Percentiles rank a stretch among this genome's conserved stretches.
These are phyloP conservation scores for Caenorhabditis macrosperma DNA, from an alignment of 2,888 invertebrate genomes.

Conservation along the genomic window DNA sequence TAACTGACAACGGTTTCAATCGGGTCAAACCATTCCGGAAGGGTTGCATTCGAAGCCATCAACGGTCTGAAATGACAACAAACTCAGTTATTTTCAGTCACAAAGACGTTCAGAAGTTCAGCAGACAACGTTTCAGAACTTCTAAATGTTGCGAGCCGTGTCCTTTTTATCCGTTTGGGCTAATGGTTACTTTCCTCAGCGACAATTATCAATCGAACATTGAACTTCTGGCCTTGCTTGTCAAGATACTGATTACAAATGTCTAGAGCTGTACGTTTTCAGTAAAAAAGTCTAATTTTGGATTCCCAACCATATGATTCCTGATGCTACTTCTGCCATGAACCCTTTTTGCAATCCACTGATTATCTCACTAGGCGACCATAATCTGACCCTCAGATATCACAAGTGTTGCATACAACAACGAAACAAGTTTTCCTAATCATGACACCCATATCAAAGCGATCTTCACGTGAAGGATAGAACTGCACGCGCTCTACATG, in stretches of 20 bases:
- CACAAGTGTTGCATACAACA: not conserved
- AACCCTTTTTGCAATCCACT: too few species aligned
- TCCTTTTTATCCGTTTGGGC: not conserved
- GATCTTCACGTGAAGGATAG: constrained; percentile 41
- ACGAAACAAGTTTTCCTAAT: constrained; percentile 17
- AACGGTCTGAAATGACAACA: constrained; percentile 26
- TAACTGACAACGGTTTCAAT: constrained; percentile 56
- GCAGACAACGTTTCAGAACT: not conserved
- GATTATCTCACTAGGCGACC: not conserved
- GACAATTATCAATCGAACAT: not conserved
- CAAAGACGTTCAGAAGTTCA: not conserved
- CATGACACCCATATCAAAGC: constrained; percentile 42
- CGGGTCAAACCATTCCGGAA: constrained; percentile 61
- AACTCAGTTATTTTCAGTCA: not conserved
- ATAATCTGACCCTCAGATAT: constrained; percentile 2
- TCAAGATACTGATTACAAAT: not conserved
- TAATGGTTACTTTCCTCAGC: not conserved
- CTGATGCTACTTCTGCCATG: not conserved
- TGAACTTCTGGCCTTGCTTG: not conserved
- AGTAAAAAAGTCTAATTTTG: too few species aligned
- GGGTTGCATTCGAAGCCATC: constrained; percentile 57
- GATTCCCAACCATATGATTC: too few species aligned
- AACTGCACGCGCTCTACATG: constrained; percentile 27
- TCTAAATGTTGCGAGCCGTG: not conserved
- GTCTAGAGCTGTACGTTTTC: not conserved